Percentiles rank a stretch among this genome's conserved stretches.
Conservation (phyloP, 2,888 invertebrate species). For the Cantharis lateralis region DNA sequence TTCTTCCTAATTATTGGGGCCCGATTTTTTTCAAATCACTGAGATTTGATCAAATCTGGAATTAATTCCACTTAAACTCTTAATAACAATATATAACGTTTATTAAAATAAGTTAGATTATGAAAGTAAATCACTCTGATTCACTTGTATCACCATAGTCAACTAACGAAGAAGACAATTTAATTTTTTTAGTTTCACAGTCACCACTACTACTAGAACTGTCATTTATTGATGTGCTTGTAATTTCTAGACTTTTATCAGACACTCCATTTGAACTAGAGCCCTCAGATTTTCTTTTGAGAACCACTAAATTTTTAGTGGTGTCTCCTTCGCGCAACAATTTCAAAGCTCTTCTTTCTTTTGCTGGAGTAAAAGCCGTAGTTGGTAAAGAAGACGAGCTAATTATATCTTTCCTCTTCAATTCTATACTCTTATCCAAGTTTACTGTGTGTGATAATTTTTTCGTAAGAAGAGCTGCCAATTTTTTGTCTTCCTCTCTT, state of each 20-base stretch:
- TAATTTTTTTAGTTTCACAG: conserved; percentile 15
- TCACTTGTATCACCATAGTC: conserved; percentile 48
- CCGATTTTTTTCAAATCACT: no score
- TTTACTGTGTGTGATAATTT: conserved; percentile 68
- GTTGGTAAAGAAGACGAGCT: conserved; percentile 49
- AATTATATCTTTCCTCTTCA: conserved; percentile 47
- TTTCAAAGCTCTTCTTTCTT: conserved; percentile 50
- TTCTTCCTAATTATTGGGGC: no score
- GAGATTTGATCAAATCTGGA: no score
- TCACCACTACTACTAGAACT: neutral
- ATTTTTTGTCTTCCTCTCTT: conserved; percentile 75
- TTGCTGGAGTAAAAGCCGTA: conserved; percentile 45
- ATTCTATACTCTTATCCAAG: conserved; percentile 60
- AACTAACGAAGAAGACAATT: conserved; percentile 40
- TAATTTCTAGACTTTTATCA: neutral
- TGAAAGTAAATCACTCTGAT: conserved; percentile 38
- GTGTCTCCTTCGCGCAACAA: conserved; percentile 36
- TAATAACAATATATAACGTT: neutral
- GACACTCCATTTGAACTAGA: neutral
- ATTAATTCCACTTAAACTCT: no score
- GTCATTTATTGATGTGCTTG: neutral
- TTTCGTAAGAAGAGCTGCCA: conserved; percentile 77
- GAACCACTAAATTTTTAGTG: conserved; percentile 18
- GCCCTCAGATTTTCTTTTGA: conserved; percentile 8
- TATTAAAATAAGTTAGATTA: neutral